phyloP scores from a whole-genome alignment of 2,888 invertebrate genomes.

The Drosophila leonis region DNA sequence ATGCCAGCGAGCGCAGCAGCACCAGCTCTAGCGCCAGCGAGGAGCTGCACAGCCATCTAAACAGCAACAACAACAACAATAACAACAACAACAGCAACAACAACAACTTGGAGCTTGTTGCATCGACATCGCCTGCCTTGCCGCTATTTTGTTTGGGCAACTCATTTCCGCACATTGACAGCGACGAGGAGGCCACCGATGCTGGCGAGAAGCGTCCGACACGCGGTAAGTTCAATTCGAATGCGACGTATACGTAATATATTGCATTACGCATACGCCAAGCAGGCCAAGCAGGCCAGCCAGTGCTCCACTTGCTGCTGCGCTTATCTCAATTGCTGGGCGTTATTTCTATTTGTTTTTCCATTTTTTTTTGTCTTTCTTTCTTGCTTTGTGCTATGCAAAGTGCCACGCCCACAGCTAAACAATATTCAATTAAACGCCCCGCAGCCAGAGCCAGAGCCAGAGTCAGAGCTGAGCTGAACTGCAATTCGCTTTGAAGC shows the following conservation, averaged over 20 bases:
- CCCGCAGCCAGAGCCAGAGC: constrained; percentile 67
- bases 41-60: constrained; percentile 60
- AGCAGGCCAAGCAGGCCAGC: constrained; percentile 1
- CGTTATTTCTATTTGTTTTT: constrained; percentile 67
- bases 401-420: constrained; percentile 20
- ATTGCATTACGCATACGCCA: constrained; percentile 69
- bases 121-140: constrained; percentile 82
- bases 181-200: constrained; percentile 88
- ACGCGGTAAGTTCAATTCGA: constrained; percentile 50
- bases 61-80: constrained; percentile 33
- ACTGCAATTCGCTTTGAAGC: constrained; percentile 65
- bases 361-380: constrained; percentile 33
- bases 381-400: constrained; percentile 10
- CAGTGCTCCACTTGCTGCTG: constrained; percentile 43
- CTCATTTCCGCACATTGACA: constrained; percentile 90
- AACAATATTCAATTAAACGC: constrained; percentile 81
- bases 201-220: constrained; percentile 82
- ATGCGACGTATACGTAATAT: constrained; percentile 64
- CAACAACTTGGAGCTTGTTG: constrained; percentile 41
- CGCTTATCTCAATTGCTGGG: constrained; percentile 67
- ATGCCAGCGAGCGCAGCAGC: constrained; percentile 83
- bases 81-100: constrained; percentile 45
- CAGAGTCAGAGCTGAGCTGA: constrained; percentile 6
- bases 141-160: constrained; percentile 89
- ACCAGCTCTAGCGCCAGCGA: constrained; percentile 82